Evolutionary conservation across 2,888 invertebrate species (phyloP), one percentile per base, ranked within the genome.

Genomic region (Autographa pulchrina): DNA sequence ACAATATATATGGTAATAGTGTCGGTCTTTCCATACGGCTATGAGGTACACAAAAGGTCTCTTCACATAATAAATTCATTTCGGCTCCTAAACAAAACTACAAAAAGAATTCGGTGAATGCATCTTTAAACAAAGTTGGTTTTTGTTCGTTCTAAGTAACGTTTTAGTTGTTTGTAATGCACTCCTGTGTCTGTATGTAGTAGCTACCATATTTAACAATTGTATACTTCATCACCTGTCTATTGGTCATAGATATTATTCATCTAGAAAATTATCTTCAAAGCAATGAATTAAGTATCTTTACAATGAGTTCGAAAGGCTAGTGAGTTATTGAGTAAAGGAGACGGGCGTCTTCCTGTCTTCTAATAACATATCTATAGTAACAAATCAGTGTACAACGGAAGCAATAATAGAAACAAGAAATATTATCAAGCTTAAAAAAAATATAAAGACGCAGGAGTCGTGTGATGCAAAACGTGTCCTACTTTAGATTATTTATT

Each of bases 1-100:
- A 88, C 86, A 88, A 86, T 81, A 78, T 83, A 78, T 83, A 85
- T 88, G 87, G 73, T 84, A 87, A 87, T 83, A 80, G 72, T 74
- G 77, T 76, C 83, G 82, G 82, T 75, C 77, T 80, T 78, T 82
- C 77, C 74, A 66, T 82, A 80, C 75, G 81, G 76, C 70, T 78
- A 72, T 77, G 81, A 83, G 74, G 68, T 72, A 62, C 65, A 85
- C 83, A 86, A 88, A 85, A 80, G 84, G 80, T 75, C 64, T 76
- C 62, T 32, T 68, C 81, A 77, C 74, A 82, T 80, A 79, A 81
- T 70, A 83, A 83, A 88, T 86, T 85, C 84, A 87, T 86, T 84
- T 80, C 80, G 82, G 77, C 72, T 81, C 73, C 77, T 80, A 77
- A 74, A 80, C 78, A 75, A 77, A 80, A 80, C 71, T 76, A 78